Percentiles rank a stretch among this genome's conserved stretches.
Conservation (phyloP, 1,140 invertebrate species). For the Himalopsyche phryganea region DNA sequence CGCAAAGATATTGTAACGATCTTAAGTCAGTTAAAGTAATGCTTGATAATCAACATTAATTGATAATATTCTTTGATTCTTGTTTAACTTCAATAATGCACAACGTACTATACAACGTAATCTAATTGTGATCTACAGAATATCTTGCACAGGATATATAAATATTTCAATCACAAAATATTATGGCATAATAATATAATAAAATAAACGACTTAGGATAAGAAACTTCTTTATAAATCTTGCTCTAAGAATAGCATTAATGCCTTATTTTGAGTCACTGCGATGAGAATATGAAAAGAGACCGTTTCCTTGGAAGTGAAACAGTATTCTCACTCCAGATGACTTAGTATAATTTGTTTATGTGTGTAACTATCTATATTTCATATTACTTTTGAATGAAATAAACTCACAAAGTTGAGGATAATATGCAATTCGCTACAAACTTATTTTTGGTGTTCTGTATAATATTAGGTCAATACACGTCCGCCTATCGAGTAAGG, state of each 20-base stretch:
- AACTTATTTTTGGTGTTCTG: slow-evolving; percentile 21
- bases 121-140: slow-evolving; percentile 34
- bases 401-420: slow-evolving; percentile 16
- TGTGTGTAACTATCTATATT: background rate
- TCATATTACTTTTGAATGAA: slow-evolving; percentile 27
- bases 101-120: slow-evolving; percentile 34
- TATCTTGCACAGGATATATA: slow-evolving; percentile 30
- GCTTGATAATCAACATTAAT: slow-evolving; percentile 33
- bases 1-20: slow-evolving; percentile 15
- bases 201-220: background rate
- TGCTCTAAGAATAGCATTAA: slow-evolving; percentile 29
- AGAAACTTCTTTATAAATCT: slow-evolving; percentile 13
- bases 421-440: slow-evolving; percentile 18
- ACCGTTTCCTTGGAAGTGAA: too few species aligned
- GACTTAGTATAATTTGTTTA: too few species aligned
- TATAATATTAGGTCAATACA: slow-evolving; percentile 28
- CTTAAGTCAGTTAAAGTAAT: slow-evolving; percentile 21
- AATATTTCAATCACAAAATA: slow-evolving; percentile 26
- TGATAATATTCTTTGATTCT: slow-evolving; percentile 23
- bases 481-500: slow-evolving; percentile 28
- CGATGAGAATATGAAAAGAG: background rate
- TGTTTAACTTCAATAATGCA: slow-evolving; percentile 25
- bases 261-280: slow-evolving; percentile 30
- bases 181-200: slow-evolving; percentile 10
- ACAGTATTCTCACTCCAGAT: too few species aligned